Percentiles rank a stretch among this genome's conserved stretches.
phyloP scores from a whole-genome alignment of 2,888 invertebrate species.

The Amphipyra berbera region DNA sequence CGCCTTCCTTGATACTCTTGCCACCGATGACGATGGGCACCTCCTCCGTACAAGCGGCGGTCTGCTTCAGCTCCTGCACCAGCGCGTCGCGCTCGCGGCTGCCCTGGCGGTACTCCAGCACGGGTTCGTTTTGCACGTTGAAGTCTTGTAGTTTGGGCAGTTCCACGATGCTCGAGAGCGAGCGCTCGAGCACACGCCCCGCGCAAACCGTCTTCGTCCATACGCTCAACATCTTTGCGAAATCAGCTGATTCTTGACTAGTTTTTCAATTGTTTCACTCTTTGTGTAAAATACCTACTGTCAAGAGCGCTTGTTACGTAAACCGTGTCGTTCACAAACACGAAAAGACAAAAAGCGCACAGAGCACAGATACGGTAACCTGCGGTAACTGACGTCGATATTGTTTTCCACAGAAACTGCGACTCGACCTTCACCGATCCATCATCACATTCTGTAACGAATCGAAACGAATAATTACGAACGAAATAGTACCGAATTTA shows the following conservation, averaged over 20 bases:
- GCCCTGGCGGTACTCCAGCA: slow-evolving; percentile 94
- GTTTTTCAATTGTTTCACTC: background rate
- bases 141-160: slow-evolving; percentile 92
- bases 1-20: slow-evolving; percentile 94
- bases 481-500: slow-evolving; percentile 55
- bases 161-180: slow-evolving; percentile 91
- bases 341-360: slow-evolving; percentile 47
- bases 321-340: slow-evolving; percentile 51
- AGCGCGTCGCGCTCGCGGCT: slow-evolving; percentile 95
- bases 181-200: slow-evolving; percentile 89
- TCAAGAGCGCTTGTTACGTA: slow-evolving; percentile 62
- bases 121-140: slow-evolving; percentile 94
- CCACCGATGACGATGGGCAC: slow-evolving; percentile 99
- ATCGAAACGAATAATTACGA: slow-evolving; percentile 64
- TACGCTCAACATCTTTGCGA: slow-evolving; percentile 66
- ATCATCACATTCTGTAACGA: slow-evolving; percentile 85
- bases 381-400: slow-evolving; percentile 55
- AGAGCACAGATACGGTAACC: slow-evolving; percentile 39
- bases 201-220: slow-evolving; percentile 85
- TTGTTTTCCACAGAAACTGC: slow-evolving; percentile 53
- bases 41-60: slow-evolving; percentile 92
- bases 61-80: slow-evolving; percentile 91
- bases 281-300: slow-evolving; percentile 48
- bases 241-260: slow-evolving; percentile 36
- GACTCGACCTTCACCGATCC: slow-evolving; percentile 75